Evolutionary conservation across 2,888 invertebrate species (phyloP).

Genomic region (Patella ulyssiponensis): DNA sequence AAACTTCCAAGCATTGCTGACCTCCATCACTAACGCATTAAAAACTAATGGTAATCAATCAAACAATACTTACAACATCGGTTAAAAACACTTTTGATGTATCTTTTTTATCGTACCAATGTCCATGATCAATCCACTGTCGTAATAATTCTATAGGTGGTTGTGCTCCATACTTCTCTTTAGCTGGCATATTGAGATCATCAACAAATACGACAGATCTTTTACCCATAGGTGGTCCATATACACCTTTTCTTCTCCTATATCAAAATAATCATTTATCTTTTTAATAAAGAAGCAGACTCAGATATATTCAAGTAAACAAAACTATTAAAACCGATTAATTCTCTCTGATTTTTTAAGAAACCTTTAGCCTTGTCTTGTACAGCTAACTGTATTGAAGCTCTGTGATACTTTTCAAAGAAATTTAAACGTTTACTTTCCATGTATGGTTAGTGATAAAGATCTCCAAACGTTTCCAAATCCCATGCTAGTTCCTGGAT

Average conservation of each 20-base stretch:
- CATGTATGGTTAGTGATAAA: too few species aligned
- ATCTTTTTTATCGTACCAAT: conserved; percentile 73
- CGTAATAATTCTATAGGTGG: conserved; percentile 72
- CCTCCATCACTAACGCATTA: not conserved
- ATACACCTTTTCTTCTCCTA: conserved; percentile 88
- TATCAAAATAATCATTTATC: conserved; percentile 7
- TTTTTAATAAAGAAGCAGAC: too few species aligned
- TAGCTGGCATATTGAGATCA: conserved; percentile 72
- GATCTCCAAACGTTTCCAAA: too few species aligned
- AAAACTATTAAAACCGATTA: too few species aligned
- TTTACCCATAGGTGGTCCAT: conserved; percentile 92
- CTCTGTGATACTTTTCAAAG: too few species aligned
- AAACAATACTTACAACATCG: conserved; percentile 81
- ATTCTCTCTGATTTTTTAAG: too few species aligned
- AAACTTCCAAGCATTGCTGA: not conserved
- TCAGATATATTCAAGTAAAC: too few species aligned
- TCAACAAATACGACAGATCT: conserved; percentile 69
- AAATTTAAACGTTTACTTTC: too few species aligned
- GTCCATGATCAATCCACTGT: conserved; percentile 72
- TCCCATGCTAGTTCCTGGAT: too few species aligned
- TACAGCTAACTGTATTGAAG: too few species aligned
- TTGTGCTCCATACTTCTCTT: conserved; percentile 73
- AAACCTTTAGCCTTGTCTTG: too few species aligned
- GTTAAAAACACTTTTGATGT: conserved; percentile 70
- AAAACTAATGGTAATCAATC: not conserved